Evolutionary conservation across 2,797 vertebrate genomes (phyloP), one percentile per base, ranked within the genome.

Genomic region (Pseudopleuronectes americanus): DNA sequence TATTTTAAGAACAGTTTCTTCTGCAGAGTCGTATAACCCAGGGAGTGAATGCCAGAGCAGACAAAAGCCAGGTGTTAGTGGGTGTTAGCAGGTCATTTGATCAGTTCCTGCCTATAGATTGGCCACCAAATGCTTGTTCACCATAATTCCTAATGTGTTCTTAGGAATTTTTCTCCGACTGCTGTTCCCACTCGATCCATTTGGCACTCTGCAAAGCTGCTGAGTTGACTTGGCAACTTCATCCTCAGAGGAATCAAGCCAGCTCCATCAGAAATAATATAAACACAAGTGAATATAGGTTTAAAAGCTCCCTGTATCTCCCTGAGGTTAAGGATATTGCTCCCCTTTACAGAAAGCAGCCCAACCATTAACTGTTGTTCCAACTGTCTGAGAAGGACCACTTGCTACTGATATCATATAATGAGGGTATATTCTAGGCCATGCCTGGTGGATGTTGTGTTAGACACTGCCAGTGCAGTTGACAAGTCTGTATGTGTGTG

Each of bases 231-330:
- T 71, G 68, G 76, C 74, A 64, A 54, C 45, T 63, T 33, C 53
- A 41, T 73, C 47, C 24, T 55, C 7, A 1, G 55, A 48, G 60
- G 68, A 71, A 74, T 61, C 10, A 13, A 52, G 64, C 66, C 68
- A 55, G 54, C 79, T 84, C 55, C 69, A 76, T 84, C 80, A 81
- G 74, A 84, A 75, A 79, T 76, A 24, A 75, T 76, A 88, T 84
- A 82, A 87, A 87, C 56, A 3, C n/a, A 5, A 21, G 1, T 83
- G 83, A 71, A 80, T 74, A 79, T 83, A 57, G 71, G 72, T 64
- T 62, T 45, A 41, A 45, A 61, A 80, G 57, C 52, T 80, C 68
- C 24, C 33, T 1, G 59, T 54, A 41, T 66, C 66, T 76, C 72
- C 45, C 31, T 33, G 19, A 77, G n/a, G 74, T 57, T 21, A 52